A percentile compares a stretch with the other conserved stretches of the same genome.
These are phyloP conservation scores for Orthosia incerta DNA, from an alignment of 2,888 invertebrate genomes.

Conservation along the genomic window DNA sequence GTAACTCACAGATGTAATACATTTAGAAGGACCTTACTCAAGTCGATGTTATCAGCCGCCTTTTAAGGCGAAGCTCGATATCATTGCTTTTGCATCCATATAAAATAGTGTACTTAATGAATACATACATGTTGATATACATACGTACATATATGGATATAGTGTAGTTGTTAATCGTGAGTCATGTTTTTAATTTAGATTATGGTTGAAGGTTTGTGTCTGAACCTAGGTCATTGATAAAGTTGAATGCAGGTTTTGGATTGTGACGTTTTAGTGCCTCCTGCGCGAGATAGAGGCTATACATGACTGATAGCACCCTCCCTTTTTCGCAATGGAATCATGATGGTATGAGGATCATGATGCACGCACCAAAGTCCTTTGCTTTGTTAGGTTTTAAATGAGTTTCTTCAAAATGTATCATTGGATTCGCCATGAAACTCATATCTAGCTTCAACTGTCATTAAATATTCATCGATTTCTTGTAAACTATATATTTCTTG, in stretches of 20 bases:
- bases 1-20: constrained; percentile 42
- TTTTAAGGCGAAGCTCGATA: constrained; percentile 43
- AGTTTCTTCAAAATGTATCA: not conserved
- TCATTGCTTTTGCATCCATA: constrained; percentile 53
- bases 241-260: not conserved
- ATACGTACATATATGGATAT: constrained; percentile 7
- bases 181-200: constrained; percentile 34
- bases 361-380: too few relatives aligned
- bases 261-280: too few relatives aligned
- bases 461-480: constrained; percentile 22
- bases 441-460: constrained; percentile 3
- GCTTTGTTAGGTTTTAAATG: too few relatives aligned
- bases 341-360: too few relatives aligned
- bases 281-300: too few relatives aligned
- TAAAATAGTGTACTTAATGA: constrained; percentile 38
- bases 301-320: too few relatives aligned
- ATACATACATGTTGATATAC: constrained; percentile 31
- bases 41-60: constrained; percentile 48
- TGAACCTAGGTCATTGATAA: not conserved
- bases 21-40: constrained; percentile 27
- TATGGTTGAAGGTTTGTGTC: constrained; percentile 8
- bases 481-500: constrained; percentile 15
- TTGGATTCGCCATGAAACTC: constrained; percentile 13
- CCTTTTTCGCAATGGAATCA: too few relatives aligned
- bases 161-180: constrained; percentile 16